Base-by-base conservation (phyloP, 2,888 invertebrate species). In the Cephonodes hylas region DNA sequence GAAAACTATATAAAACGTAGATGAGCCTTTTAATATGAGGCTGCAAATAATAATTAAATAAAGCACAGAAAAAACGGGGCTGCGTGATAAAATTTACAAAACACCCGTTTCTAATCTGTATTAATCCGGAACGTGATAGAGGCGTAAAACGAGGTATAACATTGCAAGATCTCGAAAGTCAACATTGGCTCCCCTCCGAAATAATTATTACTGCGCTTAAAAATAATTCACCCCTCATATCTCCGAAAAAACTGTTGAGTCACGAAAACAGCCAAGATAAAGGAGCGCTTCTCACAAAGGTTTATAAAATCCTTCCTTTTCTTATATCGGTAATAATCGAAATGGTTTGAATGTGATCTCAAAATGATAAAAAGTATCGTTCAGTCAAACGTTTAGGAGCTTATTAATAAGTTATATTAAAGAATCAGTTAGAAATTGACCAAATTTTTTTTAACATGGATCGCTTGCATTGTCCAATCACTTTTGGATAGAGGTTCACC, bases 81-180 rank as follows among this genome's bases (percentile, higher is more conserved):
- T 8, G 31, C 31, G 25, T 6, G 7, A n/a, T 13, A n/a, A n/a
- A 44, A 27, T 27, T 27, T 18, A 3, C 4, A 38, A 31, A 59
- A 22, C 5, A 46, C 34, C 38, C 15, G 45, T 59, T 64, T 61
- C 62, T 65, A 42, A 61, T 61, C 60, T 42, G 22, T 27, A 64
- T 65, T 71, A 76, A 76, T 73, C 74, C 70, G 25, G 71, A 71
- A 74, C 77, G 76, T 78, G 78, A 76, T 74, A 62, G 63, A 72
- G 73, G 65, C 71, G 68, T 68, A 66, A 68, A 74, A 71, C 72
- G 66, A 67, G 70, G 79, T 63, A 74, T 77, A 69, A 76, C 63
- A 79, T 68, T 66, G 68, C 63, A 75, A 65, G 66, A 67, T 71
- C 68, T 64, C 63, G 23, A 72, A 73, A 77, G 71, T 73, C 73